Evolutionary conservation across 2,888 invertebrate species (phyloP), one percentile per base, ranked within the genome.

Genomic region (Leptinotarsa juncta): DNA sequence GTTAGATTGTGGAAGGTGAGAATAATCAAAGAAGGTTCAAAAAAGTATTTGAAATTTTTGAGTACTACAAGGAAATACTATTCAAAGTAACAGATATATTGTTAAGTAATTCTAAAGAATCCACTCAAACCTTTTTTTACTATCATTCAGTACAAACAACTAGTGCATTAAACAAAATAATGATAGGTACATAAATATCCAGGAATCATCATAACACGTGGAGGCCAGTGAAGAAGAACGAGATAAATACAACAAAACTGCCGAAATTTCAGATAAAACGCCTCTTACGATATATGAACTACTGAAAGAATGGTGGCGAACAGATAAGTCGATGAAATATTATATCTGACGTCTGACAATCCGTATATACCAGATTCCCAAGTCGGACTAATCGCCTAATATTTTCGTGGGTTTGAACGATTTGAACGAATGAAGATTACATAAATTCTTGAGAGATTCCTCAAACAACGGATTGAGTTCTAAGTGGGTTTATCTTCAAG

Each of bases 271-370:
- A 62, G 62, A 42, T 42, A 42, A 60, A 62, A 42, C 42, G 18
- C 42, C 12, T 62, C n/a, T n/a, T 3, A 18, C 42, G n/a, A 62
- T 32, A 42, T 62, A 42, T 10, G 62, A 16, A 26, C 62, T n/a
- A 12, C n/a, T 7, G 32, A 18, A 62, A 62, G 32, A 26, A 20
- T 60, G 23, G 60, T 60, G 15, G 20, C 18, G 60, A 60, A 5
- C 23, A 62, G 62, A 62, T 62, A 62, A 62, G 42, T 42, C n/a
- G 42, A 32, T 62, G 62, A 62, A 62, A 62, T 62, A 62, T 62
- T 26, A 62, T 42, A 42, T 32, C 42, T 32, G 62, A 62, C 16
- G n/a, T 42, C 62, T n/a, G 32, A 42, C 42, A 42, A 26, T 62
- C 62, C 62, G n/a, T n/a, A 42, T 16, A 42, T 42, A 62, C 62